These are phyloP conservation scores for Gryllus longicercus DNA, from an alignment of 2,888 invertebrate species.

Conservation along the genomic window DNA sequence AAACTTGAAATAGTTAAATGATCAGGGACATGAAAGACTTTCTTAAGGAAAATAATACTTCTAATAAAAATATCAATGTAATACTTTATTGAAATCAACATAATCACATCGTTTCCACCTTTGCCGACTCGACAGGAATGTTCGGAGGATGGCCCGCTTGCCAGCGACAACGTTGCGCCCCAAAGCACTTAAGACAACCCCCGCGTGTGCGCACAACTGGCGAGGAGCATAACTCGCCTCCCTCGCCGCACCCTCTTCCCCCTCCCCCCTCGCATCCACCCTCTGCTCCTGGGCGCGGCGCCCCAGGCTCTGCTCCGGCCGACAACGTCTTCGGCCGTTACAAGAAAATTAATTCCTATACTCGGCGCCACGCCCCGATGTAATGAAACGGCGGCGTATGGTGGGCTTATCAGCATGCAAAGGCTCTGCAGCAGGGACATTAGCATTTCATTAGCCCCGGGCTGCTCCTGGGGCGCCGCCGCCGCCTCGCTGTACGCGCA, in stretches of 20 bases:
- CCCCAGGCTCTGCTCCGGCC: not conserved
- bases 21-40: no score
- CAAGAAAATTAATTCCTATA: constrained; percentile 17
- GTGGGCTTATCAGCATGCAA: constrained; percentile 10
- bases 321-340: not conserved
- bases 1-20: no score
- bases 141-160: no score
- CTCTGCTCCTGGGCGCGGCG: not conserved
- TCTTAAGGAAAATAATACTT: no score
- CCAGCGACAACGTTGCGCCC: no score
- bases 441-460: not conserved
- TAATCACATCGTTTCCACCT: no score
- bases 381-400: constrained; percentile 10
- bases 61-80: no score
- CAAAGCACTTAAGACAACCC: no score
- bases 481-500: not conserved
- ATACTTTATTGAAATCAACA: no score
- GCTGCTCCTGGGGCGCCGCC: not conserved
- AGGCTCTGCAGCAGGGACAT: not conserved
- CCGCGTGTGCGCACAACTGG: no score
- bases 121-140: no score
- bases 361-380: not conserved
- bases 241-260: not conserved
- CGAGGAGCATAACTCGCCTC: not conserved
- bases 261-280: not conserved